Evolutionary conservation across 2,797 vertebrate genomes (phyloP).

Genomic region (Helostoma temminkii): DNA sequence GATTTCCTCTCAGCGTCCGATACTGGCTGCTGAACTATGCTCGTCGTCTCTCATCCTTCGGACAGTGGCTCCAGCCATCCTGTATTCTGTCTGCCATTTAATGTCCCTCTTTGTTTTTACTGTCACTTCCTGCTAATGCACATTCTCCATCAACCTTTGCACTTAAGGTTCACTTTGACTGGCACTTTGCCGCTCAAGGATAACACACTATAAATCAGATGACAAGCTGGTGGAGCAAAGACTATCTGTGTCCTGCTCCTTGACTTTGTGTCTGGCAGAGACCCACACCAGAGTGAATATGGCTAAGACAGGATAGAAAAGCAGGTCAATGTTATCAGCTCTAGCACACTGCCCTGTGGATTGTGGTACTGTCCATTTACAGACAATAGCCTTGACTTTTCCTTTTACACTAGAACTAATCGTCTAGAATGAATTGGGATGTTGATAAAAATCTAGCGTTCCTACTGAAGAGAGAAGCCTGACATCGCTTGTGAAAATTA

Average conservation of each 20-base stretch:
- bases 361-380: constrained; percentile 53
- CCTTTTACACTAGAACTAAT: constrained; percentile 42
- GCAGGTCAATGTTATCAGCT: constrained; percentile 77
- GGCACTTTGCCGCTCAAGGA: constrained; percentile 51
- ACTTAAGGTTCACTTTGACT: constrained; percentile 52
- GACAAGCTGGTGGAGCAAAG: constrained; percentile 20
- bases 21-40: constrained; percentile 33
- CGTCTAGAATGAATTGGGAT: constrained; percentile 25
- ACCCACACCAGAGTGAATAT: constrained; percentile 28
- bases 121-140: constrained; percentile 54
- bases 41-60: constrained; percentile 50
- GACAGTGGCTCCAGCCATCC: constrained; percentile 70
- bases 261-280: constrained; percentile 27
- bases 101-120: constrained; percentile 48
- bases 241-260: constrained; percentile 19
- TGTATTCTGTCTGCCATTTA: constrained; percentile 54
- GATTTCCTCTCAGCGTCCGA: constrained; percentile 52
- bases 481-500: constrained; percentile 30
- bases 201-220: constrained; percentile 50
- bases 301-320: constrained; percentile 32
- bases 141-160: constrained; percentile 49
- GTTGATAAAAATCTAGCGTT: constrained; percentile 44
- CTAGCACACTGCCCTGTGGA: constrained; percentile 48
- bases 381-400: constrained; percentile 50
- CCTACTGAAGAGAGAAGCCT: constrained; percentile 12